Percentiles rank a stretch among this genome's conserved stretches.
Evolutionary conservation across 2,113 vertebrate genomes (phyloP).

Genomic region (Pygoscelis antarcticus): DNA sequence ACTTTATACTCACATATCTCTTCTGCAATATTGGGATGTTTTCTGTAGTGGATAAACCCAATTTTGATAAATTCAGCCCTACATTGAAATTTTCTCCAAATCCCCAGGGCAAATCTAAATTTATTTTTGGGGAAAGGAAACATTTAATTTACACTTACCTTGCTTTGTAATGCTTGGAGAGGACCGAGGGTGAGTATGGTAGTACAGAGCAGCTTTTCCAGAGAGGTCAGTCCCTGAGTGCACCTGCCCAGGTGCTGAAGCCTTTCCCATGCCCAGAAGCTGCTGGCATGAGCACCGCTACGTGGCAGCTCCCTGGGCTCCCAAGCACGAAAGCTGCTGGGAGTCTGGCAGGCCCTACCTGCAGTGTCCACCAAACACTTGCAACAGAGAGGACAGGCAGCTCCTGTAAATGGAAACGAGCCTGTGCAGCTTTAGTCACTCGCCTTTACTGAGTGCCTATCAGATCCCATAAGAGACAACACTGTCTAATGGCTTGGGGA

Average conservation of each 20-base stretch:
- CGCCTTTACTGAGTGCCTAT: neutral
- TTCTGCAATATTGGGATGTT: neutral
- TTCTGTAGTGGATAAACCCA: neutral
- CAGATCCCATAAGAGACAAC: neutral
- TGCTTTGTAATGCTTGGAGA: neutral
- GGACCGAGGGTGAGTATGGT: rapidly evolving
- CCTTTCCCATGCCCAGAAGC: neutral
- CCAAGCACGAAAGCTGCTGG: neutral
- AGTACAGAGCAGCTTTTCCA: neutral
- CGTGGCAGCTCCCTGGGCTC: neutral
- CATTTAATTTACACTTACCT: neutral
- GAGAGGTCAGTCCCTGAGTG: neutral
- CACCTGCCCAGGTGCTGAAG: neutral
- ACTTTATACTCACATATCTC: rapidly evolving
- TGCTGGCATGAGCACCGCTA: rapidly evolving
- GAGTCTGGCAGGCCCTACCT: neutral
- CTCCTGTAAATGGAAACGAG: neutral
- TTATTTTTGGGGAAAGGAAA: neutral
- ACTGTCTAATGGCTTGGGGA: neutral
- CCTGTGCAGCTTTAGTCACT: no score
- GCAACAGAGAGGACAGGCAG: neutral
- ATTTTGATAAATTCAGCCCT: neutral
- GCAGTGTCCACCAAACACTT: neutral
- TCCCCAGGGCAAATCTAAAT: neutral
- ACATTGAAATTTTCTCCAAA: neutral